Conservation (phyloP, 1,140 invertebrate genomes). For the Calephelis virginiensis region DNA sequence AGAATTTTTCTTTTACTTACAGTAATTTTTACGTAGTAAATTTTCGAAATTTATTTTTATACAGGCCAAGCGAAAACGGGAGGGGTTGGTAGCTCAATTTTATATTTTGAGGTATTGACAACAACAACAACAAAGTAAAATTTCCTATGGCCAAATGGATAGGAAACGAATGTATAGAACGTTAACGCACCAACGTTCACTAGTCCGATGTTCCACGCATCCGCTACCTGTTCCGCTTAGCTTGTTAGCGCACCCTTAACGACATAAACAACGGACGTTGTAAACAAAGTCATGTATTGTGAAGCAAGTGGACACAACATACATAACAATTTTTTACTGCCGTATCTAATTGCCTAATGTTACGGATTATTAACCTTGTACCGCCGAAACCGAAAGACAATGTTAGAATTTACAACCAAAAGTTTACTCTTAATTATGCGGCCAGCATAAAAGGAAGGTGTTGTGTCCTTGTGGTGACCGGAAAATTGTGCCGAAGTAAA, state of each 20-base stretch:
- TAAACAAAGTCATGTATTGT: slow-evolving; percentile 8
- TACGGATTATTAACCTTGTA: slow-evolving; percentile 5
- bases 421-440: slow-evolving; percentile 20
- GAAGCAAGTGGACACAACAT: not conserved
- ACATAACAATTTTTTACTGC: not conserved
- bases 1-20: too few relatives aligned
- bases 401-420: slow-evolving; percentile 17
- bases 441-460: slow-evolving; percentile 20
- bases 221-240: not conserved
- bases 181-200: too few relatives aligned
- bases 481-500: slow-evolving; percentile 19
- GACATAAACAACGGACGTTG: not conserved
- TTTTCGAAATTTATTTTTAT: too few relatives aligned
- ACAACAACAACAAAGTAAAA: too few relatives aligned
- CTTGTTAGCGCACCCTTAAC: not conserved
- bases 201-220: too few relatives aligned
- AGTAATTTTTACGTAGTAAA: too few relatives aligned
- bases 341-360: slow-evolving; percentile 6
- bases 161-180: too few relatives aligned
- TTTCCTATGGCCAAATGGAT: too few relatives aligned
- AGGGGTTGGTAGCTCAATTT: too few relatives aligned
- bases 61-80: too few relatives aligned
- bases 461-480: slow-evolving; percentile 16
- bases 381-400: not conserved
- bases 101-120: too few relatives aligned